These are phyloP conservation scores for Acanthis flammea DNA, from an alignment of 2,797 vertebrate genomes.

Conservation along the genomic window DNA sequence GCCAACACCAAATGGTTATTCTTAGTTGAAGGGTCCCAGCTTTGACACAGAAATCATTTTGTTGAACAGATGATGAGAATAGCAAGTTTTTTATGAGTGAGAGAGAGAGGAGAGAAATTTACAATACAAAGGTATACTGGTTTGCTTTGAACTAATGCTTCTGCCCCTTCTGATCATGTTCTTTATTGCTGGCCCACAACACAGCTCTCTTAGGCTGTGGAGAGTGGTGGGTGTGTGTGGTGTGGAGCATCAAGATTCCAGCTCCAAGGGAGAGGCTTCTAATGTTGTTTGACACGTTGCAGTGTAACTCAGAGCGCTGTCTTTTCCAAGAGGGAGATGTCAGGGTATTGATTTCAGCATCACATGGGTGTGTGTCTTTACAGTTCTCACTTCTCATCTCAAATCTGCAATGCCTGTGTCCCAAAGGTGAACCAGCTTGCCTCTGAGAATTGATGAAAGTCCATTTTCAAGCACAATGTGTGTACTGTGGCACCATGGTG, in stretches of 20 bases:
- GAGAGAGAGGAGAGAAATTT: neutral
- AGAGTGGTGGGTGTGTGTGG: accelerated
- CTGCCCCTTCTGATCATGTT: neutral
- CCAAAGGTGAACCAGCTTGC: neutral
- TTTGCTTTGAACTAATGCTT: neutral
- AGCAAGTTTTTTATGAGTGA: neutral
- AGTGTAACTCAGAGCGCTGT: neutral
- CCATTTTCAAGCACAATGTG: neutral
- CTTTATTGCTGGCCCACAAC: neutral
- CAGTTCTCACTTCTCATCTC: neutral
- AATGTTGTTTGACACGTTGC: accelerated
- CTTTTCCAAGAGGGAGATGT: neutral
- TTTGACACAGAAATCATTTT: neutral
- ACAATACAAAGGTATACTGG: neutral
- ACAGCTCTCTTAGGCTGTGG: neutral
- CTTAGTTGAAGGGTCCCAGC: neutral
- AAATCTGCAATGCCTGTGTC: neutral
- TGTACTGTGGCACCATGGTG: accelerated
- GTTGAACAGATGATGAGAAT: neutral
- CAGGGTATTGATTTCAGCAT: neutral
- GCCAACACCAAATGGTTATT: neutral
- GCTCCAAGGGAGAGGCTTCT: neutral
- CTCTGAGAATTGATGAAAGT: neutral
- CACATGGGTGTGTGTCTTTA: neutral
- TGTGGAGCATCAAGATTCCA: neutral